phyloP scores from a whole-genome alignment of 2,888 invertebrate species.

The Melinaea marsaeus region DNA sequence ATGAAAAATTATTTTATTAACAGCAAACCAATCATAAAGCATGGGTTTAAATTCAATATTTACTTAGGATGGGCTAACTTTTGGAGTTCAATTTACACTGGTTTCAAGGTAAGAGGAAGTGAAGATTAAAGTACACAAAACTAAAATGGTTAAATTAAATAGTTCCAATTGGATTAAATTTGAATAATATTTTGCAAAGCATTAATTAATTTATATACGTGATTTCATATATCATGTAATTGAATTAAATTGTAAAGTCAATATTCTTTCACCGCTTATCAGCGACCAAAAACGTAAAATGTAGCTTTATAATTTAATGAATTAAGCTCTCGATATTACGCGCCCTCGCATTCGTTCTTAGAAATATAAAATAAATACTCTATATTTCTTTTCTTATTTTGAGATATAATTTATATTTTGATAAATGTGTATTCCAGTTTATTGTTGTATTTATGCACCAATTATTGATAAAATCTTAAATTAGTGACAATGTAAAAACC shows the following conservation, averaged over 20 bases:
- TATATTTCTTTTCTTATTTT: background rate
- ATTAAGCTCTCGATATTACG: background rate
- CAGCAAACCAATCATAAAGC: conserved; percentile 1
- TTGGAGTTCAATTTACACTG: conserved; percentile 4
- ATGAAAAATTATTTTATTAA: conserved; percentile 2
- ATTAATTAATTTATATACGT: background rate
- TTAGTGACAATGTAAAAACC: too few relatives aligned
- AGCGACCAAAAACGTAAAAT: background rate
- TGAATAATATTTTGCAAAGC: background rate
- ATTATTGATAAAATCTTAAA: too few relatives aligned
- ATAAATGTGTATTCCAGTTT: too few relatives aligned
- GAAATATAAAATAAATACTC: background rate
- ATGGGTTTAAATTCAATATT: conserved; percentile 3
- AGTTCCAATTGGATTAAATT: conserved; percentile 10
- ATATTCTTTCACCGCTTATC: background rate
- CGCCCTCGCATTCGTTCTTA: background rate
- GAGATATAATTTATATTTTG: too few relatives aligned
- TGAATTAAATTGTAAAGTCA: too few relatives aligned
- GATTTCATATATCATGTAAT: background rate
- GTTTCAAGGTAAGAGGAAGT: background rate
- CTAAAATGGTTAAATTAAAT: conserved; percentile 8
- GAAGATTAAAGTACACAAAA: conserved; percentile 16
- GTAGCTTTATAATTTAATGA: background rate
- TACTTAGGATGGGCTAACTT: conserved; percentile 5
- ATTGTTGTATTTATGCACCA: too few relatives aligned